Evolutionary conservation across 2,113 vertebrate genomes (phyloP).

Genomic region (Xiphophorus couchianus): DNA sequence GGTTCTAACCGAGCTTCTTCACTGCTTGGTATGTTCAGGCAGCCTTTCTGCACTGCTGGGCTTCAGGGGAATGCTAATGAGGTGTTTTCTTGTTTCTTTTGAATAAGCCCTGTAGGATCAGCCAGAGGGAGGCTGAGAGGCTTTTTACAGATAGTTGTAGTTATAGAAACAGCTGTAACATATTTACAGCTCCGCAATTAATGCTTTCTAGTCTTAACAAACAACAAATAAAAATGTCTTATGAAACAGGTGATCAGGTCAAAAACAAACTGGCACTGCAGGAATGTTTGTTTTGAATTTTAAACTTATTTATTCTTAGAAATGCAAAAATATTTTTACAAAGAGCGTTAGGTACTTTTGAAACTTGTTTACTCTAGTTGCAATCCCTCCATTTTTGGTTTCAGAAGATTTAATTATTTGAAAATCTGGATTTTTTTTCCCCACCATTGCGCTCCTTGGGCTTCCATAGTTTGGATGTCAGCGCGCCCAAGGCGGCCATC

Average conservation of each 20-base stretch:
- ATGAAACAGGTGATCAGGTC: neutral
- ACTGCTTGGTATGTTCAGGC: slow-evolving; percentile 18
- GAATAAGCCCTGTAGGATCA: slow-evolving; percentile 14
- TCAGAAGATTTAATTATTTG: too few species aligned
- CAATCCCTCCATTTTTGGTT: too few species aligned
- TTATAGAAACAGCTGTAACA: neutral
- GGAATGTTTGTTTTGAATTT: neutral
- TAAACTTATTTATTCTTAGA: neutral
- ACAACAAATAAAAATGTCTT: neutral
- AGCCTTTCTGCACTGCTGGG: slow-evolving; percentile 7
- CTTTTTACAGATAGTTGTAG: slow-evolving; percentile 18
- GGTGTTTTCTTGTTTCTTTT: slow-evolving; percentile 19
- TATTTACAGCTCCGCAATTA: neutral
- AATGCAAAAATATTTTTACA: neutral
- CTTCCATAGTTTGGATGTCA: too few species aligned
- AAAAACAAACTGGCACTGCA: neutral
- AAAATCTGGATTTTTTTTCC: too few species aligned
- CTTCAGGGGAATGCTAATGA: slow-evolving; percentile 40
- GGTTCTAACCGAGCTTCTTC: slow-evolving; percentile 18
- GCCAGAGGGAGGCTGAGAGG: slow-evolving; percentile 23
- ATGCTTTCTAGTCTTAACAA: neutral
- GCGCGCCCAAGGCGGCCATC: too few species aligned
- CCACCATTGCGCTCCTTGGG: too few species aligned
- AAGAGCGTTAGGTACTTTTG: too few species aligned
- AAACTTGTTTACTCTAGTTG: too few species aligned